Percentiles rank a stretch among this genome's conserved stretches.
Conservation (phyloP, 2,888 invertebrate genomes). For the Hartigia nigra region DNA sequence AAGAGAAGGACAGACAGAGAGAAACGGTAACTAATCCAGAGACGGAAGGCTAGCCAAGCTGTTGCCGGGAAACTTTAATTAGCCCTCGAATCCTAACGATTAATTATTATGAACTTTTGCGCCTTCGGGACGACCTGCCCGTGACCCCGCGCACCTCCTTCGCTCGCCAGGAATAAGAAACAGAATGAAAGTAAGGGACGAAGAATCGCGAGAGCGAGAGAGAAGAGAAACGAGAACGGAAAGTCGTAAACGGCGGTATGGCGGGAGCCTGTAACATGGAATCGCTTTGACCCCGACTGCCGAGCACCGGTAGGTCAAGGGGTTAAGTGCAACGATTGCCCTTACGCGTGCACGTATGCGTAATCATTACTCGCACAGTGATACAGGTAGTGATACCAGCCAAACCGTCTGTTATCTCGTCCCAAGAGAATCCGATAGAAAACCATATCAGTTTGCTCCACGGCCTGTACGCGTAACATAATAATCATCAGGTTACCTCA, state of each 20-base stretch:
- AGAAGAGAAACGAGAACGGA: constrained; percentile 22
- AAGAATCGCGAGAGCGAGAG: neutral
- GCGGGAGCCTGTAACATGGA: constrained; percentile 23
- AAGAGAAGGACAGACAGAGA: neutral
- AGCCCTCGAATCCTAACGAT: constrained; percentile 46
- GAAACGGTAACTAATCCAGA: neutral
- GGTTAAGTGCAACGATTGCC: constrained; percentile 40
- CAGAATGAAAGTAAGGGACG: neutral
- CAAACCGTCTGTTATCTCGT: neutral
- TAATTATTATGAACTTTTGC: constrained; percentile 43
- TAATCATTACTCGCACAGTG: neutral
- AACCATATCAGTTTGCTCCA: neutral
- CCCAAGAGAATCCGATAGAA: neutral
- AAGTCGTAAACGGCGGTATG: constrained; percentile 32
- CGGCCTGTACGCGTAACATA: too few relatives aligned
- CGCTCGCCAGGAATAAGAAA: neutral
- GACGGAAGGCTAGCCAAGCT: neutral
- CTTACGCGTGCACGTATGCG: constrained; percentile 12
- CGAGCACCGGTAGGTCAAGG: constrained; percentile 32
- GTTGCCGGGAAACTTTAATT: constrained; percentile 38
- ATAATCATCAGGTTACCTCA: too few relatives aligned
- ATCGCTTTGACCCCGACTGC: constrained; percentile 25
- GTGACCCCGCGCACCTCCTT: neutral
- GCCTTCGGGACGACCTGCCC: neutral
- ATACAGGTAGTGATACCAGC: neutral